Evolutionary conservation across 2,797 vertebrate genomes (phyloP).

Genomic region (Molossus molossus): DNA sequence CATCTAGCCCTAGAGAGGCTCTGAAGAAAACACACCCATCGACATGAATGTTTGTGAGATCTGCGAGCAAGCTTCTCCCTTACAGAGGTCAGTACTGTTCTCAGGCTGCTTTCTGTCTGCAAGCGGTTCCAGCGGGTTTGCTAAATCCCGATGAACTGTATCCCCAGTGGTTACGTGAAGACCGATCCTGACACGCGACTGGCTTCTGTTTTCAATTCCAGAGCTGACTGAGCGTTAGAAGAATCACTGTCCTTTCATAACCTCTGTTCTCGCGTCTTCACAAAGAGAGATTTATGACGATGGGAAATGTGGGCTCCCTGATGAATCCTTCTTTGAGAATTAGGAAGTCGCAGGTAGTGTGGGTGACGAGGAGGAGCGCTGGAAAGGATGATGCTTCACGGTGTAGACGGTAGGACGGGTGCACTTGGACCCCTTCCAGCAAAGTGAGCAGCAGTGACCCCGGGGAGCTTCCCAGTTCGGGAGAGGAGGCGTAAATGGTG

Average conservation of each 20-base stretch:
- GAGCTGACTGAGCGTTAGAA: neutral
- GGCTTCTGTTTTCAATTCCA: constrained; percentile 23
- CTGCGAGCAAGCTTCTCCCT: constrained; percentile 38
- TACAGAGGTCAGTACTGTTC: constrained; percentile 73
- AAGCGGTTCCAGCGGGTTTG: constrained; percentile 20
- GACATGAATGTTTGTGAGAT: constrained; percentile 69
- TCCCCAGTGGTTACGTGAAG: neutral
- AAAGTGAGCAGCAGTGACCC: neutral
- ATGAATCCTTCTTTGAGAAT: neutral
- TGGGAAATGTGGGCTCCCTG: neutral
- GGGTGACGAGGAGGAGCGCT: neutral
- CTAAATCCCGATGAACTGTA: constrained; percentile 20
- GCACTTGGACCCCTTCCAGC: neutral
- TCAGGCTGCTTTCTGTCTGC: constrained; percentile 35
- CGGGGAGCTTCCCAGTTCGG: neutral
- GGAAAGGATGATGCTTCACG: neutral
- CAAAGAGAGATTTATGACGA: neutral
- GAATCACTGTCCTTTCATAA: neutral
- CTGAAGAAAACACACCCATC: constrained; percentile 75
- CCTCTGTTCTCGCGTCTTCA: neutral
- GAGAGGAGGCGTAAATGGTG: neutral
- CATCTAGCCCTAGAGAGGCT: constrained; percentile 68
- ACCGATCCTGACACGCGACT: neutral
- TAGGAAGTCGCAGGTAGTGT: neutral
- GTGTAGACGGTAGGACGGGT: neutral